These are phyloP conservation scores for Oryzias curvinotus DNA, from an alignment of 2,113 vertebrate genomes.

Conservation along the genomic window DNA sequence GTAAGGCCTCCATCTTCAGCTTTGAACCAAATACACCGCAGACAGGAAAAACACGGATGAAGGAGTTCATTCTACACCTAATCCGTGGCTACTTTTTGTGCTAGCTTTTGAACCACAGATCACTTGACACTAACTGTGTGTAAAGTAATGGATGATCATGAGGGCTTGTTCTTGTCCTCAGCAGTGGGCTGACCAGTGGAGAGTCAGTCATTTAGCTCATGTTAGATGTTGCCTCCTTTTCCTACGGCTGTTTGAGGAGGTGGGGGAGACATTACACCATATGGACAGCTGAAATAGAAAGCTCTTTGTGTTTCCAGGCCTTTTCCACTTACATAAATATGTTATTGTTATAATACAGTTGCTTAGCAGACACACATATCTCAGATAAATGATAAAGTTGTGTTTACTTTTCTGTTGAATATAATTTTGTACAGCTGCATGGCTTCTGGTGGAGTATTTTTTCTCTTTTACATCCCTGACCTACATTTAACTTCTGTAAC, in stretches of 20 bases:
- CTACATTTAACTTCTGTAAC: conserved; percentile 27
- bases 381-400: conserved; percentile 48
- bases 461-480: conserved; percentile 25
- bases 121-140: conserved; percentile 35
- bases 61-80: conserved; percentile 18
- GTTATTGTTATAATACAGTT: conserved; percentile 69
- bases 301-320: conserved; percentile 55
- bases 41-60: conserved; percentile 6
- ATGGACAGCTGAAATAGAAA: conserved; percentile 55
- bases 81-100: conserved; percentile 36
- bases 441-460: conserved; percentile 32
- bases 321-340: conserved; percentile 49
- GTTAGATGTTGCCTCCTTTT: conserved; percentile 31
- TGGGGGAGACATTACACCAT: conserved; percentile 42
- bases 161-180: not conserved
- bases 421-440: conserved; percentile 56
- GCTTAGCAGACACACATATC: conserved; percentile 67
- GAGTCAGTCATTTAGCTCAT: conserved; percentile 28
- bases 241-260: conserved; percentile 33
- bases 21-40: not conserved
- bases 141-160: conserved; percentile 27
- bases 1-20: conserved; percentile 11
- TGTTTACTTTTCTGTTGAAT: conserved; percentile 57
- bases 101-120: conserved; percentile 41
- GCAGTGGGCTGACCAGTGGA: conserved; percentile 7